Evolutionary conservation across 2,113 vertebrate genomes (phyloP).

Genomic region (Helogale parvula): DNA sequence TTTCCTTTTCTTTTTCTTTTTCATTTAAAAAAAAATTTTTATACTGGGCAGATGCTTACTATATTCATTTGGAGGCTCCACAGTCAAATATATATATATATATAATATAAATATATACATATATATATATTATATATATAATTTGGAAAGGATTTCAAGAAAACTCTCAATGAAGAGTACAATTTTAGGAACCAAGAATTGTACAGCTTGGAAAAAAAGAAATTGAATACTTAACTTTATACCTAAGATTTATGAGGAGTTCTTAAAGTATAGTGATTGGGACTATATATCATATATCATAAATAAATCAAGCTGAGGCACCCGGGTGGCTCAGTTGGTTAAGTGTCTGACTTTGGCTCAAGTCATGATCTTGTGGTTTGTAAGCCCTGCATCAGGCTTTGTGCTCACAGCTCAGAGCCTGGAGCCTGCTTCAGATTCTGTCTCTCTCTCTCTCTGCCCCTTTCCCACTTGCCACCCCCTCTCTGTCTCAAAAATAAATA

Average conservation of each 20-base stretch:
- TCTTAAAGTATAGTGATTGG: background rate
- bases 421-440: no score
- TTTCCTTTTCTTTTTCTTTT: background rate
- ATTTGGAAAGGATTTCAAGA: background rate
- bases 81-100: background rate
- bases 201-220: background rate
- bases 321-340: no score
- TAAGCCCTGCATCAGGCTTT: no score
- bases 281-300: background rate
- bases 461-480: no score
- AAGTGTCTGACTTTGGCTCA: no score
- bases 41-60: background rate
- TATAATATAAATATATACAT: background rate
- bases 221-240: background rate
- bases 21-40: background rate
- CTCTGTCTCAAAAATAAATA: no score
- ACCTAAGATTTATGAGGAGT: background rate
- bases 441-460: no score
- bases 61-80: background rate
- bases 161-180: background rate
- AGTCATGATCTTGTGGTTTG: no score
- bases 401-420: no score
- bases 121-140: background rate
- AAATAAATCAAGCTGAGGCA: background rate
- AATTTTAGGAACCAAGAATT: conserved; percentile 12